Base-by-base conservation (phyloP, 23 tunicate genomes). In the Halocynthia aurantium region DNA sequence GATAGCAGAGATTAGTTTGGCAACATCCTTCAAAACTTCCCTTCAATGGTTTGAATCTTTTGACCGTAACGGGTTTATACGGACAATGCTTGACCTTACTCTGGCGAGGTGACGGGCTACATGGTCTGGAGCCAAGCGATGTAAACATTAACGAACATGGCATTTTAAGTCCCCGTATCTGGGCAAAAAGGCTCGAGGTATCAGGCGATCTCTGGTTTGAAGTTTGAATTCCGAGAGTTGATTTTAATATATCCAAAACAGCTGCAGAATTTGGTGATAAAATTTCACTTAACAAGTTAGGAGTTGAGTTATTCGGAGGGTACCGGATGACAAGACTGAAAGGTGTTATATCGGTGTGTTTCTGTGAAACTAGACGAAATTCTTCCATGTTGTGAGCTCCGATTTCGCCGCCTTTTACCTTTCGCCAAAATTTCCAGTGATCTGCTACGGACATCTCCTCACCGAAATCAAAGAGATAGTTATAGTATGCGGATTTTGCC, bases 1-100 rank as follows among this genome's bases (percentile, higher is more conserved):
- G 63, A 74, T 82, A 92, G 67, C 98, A 92, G 6, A 75, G 22
- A 15, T 85, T 77, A 13, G 55, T 63, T 6, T 92, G 92, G 75
- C 98, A 92, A 55, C 98, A 92, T 12, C 92, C 92, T 54, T 82
- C 85, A 73, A 86, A 86, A 31, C 87, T 86, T 40, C 98, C 98
- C 10, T 56, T 82, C 54, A 92, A 63, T 7, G 78, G 79, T 6
- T 84, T 84, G 63, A 82, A 63, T n/a, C 61, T 53, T 10, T 88
- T 82, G 81, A 91, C 76, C 10, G 7, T 40, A 8, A 82, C 7
- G 15, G 62, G 17, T 22, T 68, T 71, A 62, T 72, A 92, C n/a
- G 90, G 98, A 67, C 98, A 92, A 6, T 76, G 81, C 9, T 51
- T 69, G 50, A 31, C 44, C 44, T 31, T 4, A 31, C 44, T 31